Base-by-base conservation (phyloP, 2,888 invertebrate species). In the Chloroclysta siterata region DNA sequence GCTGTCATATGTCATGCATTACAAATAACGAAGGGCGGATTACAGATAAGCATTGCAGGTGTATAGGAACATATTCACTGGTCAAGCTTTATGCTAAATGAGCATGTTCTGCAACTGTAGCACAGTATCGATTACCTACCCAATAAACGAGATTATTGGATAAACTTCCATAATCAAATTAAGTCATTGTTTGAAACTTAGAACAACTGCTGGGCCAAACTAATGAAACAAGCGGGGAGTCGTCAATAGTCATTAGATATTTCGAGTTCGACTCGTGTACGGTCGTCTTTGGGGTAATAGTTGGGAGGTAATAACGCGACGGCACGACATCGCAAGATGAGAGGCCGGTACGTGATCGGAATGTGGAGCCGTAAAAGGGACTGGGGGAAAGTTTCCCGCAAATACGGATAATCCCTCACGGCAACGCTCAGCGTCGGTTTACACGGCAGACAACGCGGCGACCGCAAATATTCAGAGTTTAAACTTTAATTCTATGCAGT, bases 281-380 rank as follows among this genome's bases (percentile, higher is more conserved):
- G 75, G 70, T 68, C 72, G 77, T 72, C 72, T 72, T 71, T 74
- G 77, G 77, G 73, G 84, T 82, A 85, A 87, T 85, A 84, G 88
- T 87, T 82, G 85, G 76, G 81, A 84, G 82, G 88, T 89, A 89
- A 90, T 89, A 89, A 87, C 84, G 80, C 80, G 85, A 79, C 82
- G 85, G 80, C 80, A 82, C 85, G 86, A 85, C 85, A 82, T 76
- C 82, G 80, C 81, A 81, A 87, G 88, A 89, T 85, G 89, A 88
- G 85, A 85, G 83, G 78, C 80, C 74, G 75, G 74, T 80, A 90
- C 92, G 92, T 91, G 92, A 85, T 71, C 72, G 71, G 88, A 89
- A 89, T 91, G 68, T 61, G 59, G 29, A 63, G 60, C 15, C 62
- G 53, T 50, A 13, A 46, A 65, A 69, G 76, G 76, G 71, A 72